A percentile compares a stretch with the other conserved stretches of the same genome.
Conservation (phyloP, 2,888 invertebrate species). For the Eutolmus rufibarbis region DNA sequence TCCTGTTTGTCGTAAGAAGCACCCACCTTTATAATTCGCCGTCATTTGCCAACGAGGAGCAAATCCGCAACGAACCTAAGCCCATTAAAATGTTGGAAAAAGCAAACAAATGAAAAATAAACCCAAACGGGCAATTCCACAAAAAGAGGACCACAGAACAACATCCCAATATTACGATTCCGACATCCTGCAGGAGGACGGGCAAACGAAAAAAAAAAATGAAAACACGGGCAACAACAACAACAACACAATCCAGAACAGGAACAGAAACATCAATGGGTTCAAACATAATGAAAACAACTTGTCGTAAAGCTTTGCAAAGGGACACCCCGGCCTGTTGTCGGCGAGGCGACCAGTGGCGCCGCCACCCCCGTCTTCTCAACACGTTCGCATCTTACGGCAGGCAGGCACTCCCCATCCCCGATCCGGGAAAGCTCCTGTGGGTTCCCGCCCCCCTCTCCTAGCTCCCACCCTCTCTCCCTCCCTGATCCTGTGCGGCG, state of each 20-base stretch:
- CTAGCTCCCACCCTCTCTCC: not conserved
- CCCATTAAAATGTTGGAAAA: conserved; percentile 29
- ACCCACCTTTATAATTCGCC: conserved; percentile 19
- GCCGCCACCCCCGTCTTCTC: not conserved
- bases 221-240: conserved; percentile 35
- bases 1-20: not conserved
- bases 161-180: conserved; percentile 48
- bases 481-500: not conserved
- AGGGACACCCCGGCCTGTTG: conserved; percentile 41
- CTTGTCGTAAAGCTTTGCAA: conserved; percentile 48
- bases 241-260: conserved; percentile 27
- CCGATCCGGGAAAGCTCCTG: not conserved
- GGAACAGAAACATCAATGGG: conserved; percentile 45
- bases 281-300: conserved; percentile 49
- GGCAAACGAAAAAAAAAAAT: not conserved
- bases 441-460: not conserved
- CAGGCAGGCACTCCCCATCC: not conserved
- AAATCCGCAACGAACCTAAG: conserved; percentile 16
- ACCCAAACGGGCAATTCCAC: conserved; percentile 21
- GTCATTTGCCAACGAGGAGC: conserved; percentile 23
- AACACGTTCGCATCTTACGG: not conserved
- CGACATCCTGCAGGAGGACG: conserved; percentile 25
- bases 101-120: conserved; percentile 34
- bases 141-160: conserved; percentile 49
- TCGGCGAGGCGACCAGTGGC: conserved; percentile 25